A percentile compares a stretch with the other conserved stretches of the same genome.
Conservation (phyloP, 2,888 invertebrate species). For the Bombyx huttoni region DNA sequence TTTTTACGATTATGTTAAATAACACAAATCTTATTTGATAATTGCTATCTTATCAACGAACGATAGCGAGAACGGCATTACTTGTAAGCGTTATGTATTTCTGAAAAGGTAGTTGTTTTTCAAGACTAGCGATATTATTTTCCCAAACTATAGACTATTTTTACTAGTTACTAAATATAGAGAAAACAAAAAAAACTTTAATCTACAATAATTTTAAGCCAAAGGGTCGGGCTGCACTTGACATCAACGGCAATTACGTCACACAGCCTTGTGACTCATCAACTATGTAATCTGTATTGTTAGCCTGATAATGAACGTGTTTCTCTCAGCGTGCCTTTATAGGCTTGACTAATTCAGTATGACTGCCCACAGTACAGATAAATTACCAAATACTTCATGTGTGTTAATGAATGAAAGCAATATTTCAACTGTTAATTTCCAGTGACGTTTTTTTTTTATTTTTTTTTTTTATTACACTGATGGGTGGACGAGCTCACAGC, state of each 20-base stretch:
- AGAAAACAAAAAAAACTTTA: background rate
- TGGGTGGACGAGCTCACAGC: too few species aligned
- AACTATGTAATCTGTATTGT: conserved; percentile 3
- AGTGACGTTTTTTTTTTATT: too few species aligned
- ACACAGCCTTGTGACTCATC: conserved; percentile 26
- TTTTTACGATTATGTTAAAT: too few species aligned
- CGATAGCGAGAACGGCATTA: too few species aligned
- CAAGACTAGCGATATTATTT: too few species aligned
- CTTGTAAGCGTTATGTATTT: too few species aligned
- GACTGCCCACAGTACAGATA: background rate
- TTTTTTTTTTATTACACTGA: too few species aligned
- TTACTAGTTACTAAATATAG: background rate
- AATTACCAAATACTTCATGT: background rate
- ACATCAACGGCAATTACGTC: conserved; percentile 30
- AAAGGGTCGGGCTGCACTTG: conserved; percentile 38
- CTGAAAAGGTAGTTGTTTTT: too few species aligned
- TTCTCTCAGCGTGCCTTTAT: conserved; percentile 1
- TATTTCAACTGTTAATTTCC: background rate
- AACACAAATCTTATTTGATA: too few species aligned
- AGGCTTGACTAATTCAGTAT: background rate
- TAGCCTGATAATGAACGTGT: conserved; percentile 4
- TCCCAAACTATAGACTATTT: too few species aligned
- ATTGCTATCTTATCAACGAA: too few species aligned
- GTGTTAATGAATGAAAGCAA: background rate
- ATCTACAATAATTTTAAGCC: background rate